Conservation (phyloP, 2,797 vertebrate genomes). For the Sardinella longiceps region DNA sequence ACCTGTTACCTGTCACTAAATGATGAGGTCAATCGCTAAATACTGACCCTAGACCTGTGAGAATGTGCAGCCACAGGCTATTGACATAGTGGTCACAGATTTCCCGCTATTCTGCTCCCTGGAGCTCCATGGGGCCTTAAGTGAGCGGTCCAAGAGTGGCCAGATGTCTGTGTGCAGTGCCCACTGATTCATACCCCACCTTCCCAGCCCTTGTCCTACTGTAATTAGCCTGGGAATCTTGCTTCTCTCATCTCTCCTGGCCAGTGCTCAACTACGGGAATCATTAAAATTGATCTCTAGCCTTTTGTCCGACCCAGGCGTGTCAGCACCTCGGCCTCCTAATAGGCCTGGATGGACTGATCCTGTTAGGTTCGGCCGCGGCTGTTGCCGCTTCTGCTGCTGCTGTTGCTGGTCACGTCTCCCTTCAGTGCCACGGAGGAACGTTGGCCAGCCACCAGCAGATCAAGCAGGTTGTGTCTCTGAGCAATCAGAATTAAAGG, state of each 20-base stretch:
- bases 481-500: not conserved
- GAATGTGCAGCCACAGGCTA: too few species aligned
- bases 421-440: not conserved
- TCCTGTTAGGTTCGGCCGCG: not conserved
- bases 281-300: slow-evolving; percentile 61
- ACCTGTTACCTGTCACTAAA: not conserved
- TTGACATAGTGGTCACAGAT: too few species aligned
- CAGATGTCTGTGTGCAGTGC: not conserved
- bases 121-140: not conserved
- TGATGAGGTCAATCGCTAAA: not conserved
- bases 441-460: not conserved
- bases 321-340: slow-evolving; percentile 54
- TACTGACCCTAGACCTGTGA: not conserved
- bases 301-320: slow-evolving; percentile 56
- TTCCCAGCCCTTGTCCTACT: too few species aligned
- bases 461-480: not conserved
- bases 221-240: slow-evolving; percentile 71
- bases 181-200: not conserved
- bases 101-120: not conserved
- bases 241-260: slow-evolving; percentile 56
- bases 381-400: not conserved
- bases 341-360: slow-evolving; percentile 61
- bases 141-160: not conserved
- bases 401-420: not conserved
- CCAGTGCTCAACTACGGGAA: slow-evolving; percentile 66